Evolutionary conservation across 1,140 invertebrate species (phyloP).

Genomic region (Drosophila trapezifrons): DNA sequence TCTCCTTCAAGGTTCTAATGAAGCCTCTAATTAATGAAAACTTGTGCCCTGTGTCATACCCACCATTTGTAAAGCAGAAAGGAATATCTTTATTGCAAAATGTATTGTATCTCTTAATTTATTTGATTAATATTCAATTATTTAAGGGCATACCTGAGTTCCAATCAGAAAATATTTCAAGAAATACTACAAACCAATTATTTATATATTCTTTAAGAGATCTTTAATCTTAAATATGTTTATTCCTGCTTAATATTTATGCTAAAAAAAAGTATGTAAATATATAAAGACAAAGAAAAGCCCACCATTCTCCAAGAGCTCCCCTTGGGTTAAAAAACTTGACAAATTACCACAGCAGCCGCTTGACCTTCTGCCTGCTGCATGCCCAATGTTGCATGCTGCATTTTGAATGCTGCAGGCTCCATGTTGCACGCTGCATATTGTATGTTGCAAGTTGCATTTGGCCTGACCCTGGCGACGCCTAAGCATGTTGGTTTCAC

Average conservation of each 20-base stretch:
- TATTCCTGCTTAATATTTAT: not conserved
- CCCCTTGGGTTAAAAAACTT: constrained; percentile 67
- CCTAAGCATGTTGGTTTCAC: constrained; percentile 52
- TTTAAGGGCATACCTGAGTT: not conserved
- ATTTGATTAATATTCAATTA: not conserved
- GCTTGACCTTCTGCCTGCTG: constrained; percentile 56
- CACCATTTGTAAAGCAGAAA: no score
- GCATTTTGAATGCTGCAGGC: constrained; percentile 19
- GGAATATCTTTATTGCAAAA: no score
- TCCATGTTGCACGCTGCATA: constrained; percentile 35
- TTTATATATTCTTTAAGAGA: no score
- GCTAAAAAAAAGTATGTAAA: not conserved
- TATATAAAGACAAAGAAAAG: not conserved
- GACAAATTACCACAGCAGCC: constrained; percentile 76
- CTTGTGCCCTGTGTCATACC: no score
- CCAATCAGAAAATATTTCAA: not conserved
- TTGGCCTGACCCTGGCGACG: constrained; percentile 65
- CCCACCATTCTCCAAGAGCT: not conserved
- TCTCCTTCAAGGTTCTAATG: no score
- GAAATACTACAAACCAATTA: no score
- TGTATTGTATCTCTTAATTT: no score
- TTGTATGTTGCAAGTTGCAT: constrained; percentile 37
- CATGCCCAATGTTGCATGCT: constrained; percentile 30
- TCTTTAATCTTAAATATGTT: not conserved
- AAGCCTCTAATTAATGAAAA: no score